Percentiles rank a stretch among this genome's conserved stretches.
These are phyloP conservation scores for Tubulanus polymorphus DNA, from an alignment of 2,888 invertebrate genomes.

Conservation along the genomic window DNA sequence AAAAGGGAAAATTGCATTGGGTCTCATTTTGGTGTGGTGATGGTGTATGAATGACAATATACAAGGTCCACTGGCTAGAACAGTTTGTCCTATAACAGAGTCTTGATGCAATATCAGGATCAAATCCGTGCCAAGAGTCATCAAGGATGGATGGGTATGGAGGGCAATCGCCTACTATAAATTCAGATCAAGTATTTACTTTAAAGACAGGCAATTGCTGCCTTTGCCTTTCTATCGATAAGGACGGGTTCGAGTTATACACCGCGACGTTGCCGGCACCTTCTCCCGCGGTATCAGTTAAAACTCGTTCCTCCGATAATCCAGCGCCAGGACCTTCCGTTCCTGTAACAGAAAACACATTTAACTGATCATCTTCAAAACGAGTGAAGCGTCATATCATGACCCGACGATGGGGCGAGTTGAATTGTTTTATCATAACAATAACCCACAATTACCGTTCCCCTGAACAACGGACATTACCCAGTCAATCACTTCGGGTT, in stretches of 20 bases:
- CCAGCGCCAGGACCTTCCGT: conserved; percentile 25
- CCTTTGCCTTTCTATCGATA: conserved; percentile 79
- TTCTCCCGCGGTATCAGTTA: conserved; percentile 21
- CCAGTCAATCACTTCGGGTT: too few species aligned
- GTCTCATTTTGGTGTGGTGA: neutral
- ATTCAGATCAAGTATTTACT: conserved; percentile 24
- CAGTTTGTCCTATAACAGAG: too few species aligned
- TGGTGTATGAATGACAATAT: neutral
- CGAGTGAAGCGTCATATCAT: too few species aligned
- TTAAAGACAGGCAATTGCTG: conserved; percentile 83
- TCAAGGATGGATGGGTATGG: too few species aligned
- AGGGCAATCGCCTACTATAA: too few species aligned
- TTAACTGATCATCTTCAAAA: too few species aligned
- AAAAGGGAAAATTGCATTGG: neutral
- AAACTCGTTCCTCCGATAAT: conserved; percentile 29
- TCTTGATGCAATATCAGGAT: too few species aligned
- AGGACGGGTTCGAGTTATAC: conserved; percentile 75
- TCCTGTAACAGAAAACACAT: neutral
- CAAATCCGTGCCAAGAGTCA: too few species aligned
- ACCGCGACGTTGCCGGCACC: conserved; percentile 23
- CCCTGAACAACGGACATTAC: too few species aligned
- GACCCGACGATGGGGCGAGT: too few species aligned
- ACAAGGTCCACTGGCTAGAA: neutral
- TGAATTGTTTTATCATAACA: too few species aligned
- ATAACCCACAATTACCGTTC: too few species aligned